Evolutionary conservation across 2,797 vertebrate species (phyloP).

Genomic region (Parotocinclus haroldoi): DNA sequence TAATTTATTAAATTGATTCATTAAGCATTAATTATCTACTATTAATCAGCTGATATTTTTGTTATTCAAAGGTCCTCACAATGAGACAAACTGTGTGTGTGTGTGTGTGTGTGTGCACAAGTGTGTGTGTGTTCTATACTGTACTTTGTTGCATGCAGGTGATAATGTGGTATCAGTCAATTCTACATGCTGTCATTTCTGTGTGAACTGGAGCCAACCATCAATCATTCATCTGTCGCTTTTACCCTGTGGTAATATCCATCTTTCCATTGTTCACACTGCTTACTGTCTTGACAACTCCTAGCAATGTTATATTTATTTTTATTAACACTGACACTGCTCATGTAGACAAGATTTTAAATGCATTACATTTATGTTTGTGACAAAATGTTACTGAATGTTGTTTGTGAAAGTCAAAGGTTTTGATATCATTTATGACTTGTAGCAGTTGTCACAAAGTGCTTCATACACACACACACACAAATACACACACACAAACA

Average conservation of each 20-base stretch:
- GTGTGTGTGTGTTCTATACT: background rate
- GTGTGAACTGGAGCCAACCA: constrained; percentile 6
- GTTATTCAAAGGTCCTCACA: too few relatives aligned
- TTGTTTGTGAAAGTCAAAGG: too few relatives aligned
- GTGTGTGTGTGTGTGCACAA: background rate
- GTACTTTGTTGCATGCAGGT: constrained; percentile 18
- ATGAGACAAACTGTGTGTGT: background rate
- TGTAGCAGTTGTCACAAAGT: too few relatives aligned
- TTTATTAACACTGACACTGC: constrained; percentile 5
- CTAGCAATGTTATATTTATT: constrained; percentile 5
- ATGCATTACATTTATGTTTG: background rate
- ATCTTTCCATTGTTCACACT: constrained; percentile 13
- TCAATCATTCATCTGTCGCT: constrained; percentile 23
- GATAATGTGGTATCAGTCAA: constrained; percentile 7
- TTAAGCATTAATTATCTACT: too few relatives aligned
- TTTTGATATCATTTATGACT: too few relatives aligned
- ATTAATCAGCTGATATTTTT: too few relatives aligned
- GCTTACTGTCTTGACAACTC: constrained; percentile 13
- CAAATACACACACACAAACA: too few relatives aligned
- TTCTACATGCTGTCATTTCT: constrained; percentile 5
- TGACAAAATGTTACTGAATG: background rate
- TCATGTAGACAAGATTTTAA: background rate
- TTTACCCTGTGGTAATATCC: constrained; percentile 6
- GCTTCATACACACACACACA: too few relatives aligned
- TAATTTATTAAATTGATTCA: too few relatives aligned